Evolutionary conservation across 2,888 invertebrate genomes (phyloP).

Genomic region (Melanotus villosus): DNA sequence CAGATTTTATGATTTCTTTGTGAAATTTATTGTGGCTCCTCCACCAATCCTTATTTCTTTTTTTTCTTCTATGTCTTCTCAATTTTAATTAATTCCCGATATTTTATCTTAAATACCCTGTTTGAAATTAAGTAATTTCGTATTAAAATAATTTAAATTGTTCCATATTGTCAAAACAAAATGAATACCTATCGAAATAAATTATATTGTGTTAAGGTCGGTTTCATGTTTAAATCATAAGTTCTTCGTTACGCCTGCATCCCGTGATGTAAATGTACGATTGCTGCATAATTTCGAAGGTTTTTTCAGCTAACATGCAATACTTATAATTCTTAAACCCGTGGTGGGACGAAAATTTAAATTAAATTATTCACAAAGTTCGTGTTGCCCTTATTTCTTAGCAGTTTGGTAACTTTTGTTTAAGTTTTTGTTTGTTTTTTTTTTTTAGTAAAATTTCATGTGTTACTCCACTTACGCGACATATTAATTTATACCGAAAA

Average conservation of each 20-base stretch:
- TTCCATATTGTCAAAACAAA: slow-evolving; percentile 25
- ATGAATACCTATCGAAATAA: slow-evolving; percentile 40
- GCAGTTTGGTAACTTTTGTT: not conserved
- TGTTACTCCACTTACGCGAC: too few species aligned
- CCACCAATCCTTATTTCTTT: too few species aligned
- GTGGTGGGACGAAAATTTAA: too few species aligned
- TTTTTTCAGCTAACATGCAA: not conserved
- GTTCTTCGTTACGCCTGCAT: slow-evolving; percentile 43
- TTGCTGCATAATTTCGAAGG: not conserved
- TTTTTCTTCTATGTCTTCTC: too few species aligned
- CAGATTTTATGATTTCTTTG: too few species aligned
- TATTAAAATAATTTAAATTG: slow-evolving; percentile 1
- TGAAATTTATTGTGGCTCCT: too few species aligned
- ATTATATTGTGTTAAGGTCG: slow-evolving; percentile 42
- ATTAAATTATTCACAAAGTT: too few species aligned
- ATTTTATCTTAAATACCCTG: not conserved
- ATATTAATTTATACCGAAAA: too few species aligned
- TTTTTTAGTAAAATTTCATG: too few species aligned
- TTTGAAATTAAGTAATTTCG: slow-evolving; percentile 3
- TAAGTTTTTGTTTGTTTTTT: not conserved
- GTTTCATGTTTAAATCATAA: slow-evolving; percentile 49
- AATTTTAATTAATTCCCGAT: too few species aligned
- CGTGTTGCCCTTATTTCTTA: too few species aligned
- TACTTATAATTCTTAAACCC: not conserved
- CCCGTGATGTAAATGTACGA: slow-evolving; percentile 43